Evolutionary conservation across 1,140 invertebrate genomes (phyloP), one percentile per base, ranked within the genome.

Genomic region (Cryptotermes secundus): DNA sequence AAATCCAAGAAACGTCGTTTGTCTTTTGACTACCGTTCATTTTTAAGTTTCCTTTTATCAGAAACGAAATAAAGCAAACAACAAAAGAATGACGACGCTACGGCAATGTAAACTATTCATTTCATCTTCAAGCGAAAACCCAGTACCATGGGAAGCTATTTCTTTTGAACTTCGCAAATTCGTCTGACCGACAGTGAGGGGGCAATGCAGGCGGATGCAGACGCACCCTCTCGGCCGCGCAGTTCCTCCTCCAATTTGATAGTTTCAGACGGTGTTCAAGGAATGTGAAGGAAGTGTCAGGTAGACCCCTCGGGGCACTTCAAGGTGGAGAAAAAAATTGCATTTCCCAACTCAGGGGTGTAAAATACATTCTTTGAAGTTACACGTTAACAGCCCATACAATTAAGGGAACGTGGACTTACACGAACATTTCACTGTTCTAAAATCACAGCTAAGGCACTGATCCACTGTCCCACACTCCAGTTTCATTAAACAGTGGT

Each of bases 341-440:
- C 59, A 72, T 72, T 72, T 72, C 59, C 26, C 59, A 72, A 31
- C n/a, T 16, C 59, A 72, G 59, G 59, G 59, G 59, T 72, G 59
- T 72, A 26, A 26, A n/a, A 72, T 19, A 19, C 3, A 49, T 1
- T 49, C 22, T 19, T 3, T 1, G 45, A 19, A 49, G 12, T 7
- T 1, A 22, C 3, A 19, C 3, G 16, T 49, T 49, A 49, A 49
- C 16, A 49, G 45, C 14, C 19, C 45, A n/a, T 49, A 49, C 45
- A 49, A 19, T 19, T 49, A 14, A 16, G 6, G 45, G 22, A 49
- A 49, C 45, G 16, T 49, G 22, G n/a, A 38, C 45, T 19, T 19
- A 19, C 4, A 49, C 14, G 3, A 1, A 49, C 3, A 49, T 22
- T 49, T 19, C 1, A 38, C 38, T 38, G 38, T 38, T n/a, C 38